Base-by-base conservation (phyloP, 2,797 vertebrate genomes). In the Lophotriccus pileatus region DNA sequence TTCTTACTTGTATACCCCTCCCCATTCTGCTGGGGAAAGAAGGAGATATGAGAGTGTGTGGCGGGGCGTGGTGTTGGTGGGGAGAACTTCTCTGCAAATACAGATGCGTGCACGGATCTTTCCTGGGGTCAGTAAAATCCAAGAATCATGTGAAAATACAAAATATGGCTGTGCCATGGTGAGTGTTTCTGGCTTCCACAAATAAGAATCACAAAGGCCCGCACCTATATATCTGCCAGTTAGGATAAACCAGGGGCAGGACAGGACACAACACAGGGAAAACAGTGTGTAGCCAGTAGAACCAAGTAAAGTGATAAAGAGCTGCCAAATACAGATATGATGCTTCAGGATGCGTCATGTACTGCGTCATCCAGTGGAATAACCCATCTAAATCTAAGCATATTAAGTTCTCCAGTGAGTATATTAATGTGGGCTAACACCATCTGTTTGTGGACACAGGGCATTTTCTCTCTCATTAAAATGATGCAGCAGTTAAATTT, bases 371-470 rank as follows among this genome's bases (percentile, higher is more conserved):
- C 83, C 80, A 12, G 50, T 49, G 59, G 88, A 95, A 95, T 88
- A 96, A 95, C 94, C 91, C 46, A 73, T 59, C 94, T 96, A 94
- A 94, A 94, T 94, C 95, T 93, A 95, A 96, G 91, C 95, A 96
- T 95, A 95, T 95, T 96, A 96, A 93, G 73, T 93, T 76, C 91
- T 95, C 25, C 80, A 73, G 79, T 73, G 85, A 91, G 63, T 96
- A 92, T 96, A 91, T 93, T 93, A 84, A 91, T 94, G 95, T 95
- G 85, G 94, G 91, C 80, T 95, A 84, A 82, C 87, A 95, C 96
- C 96, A 96, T 96, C 96, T 96, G 94, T 95, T 95, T 91, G 90
- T 84, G 77, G 74, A 96, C 0, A 4, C 59, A 90, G 83, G 39
- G 47, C 66, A 72, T 94, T 95, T 90, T 95, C 37, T 88, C 79